These are phyloP conservation scores for Bombylius discolor DNA, from an alignment of 2,888 invertebrate species.

Conservation along the genomic window DNA sequence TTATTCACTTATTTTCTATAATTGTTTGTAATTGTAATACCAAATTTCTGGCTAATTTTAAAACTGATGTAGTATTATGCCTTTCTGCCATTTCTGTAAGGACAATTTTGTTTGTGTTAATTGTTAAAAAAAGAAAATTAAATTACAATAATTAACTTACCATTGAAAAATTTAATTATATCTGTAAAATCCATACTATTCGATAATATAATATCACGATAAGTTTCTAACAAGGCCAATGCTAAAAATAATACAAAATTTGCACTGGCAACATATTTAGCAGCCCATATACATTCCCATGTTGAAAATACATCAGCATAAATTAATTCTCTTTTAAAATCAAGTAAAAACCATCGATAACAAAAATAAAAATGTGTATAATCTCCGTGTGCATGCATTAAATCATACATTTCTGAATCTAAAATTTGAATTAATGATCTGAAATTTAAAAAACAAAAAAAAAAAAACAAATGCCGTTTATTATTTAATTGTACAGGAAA, in stretches of 20 bases:
- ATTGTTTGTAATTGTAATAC: constrained; percentile 81
- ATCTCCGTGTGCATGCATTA: constrained; percentile 90
- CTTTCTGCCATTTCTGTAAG: constrained; percentile 87
- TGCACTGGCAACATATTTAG: constrained; percentile 67
- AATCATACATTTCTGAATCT: constrained; percentile 84
- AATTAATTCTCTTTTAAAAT: constrained; percentile 86
- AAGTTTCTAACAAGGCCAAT: constrained; percentile 79
- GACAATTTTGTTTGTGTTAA: too few relatives aligned
- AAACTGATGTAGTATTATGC: constrained; percentile 72
- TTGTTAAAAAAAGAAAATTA: not conserved
- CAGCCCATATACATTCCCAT: constrained; percentile 97
- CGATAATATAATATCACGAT: constrained; percentile 84
- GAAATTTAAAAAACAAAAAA: constrained; percentile 11
- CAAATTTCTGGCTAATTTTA: constrained; percentile 72
- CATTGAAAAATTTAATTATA: constrained; percentile 96
- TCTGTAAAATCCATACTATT: constrained; percentile 98
- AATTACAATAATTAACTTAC: constrained; percentile 39
- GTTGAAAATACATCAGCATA: constrained; percentile 90
- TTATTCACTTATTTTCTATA: constrained; percentile 73
- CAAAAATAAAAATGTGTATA: constrained; percentile 97
- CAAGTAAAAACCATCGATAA: constrained; percentile 92
- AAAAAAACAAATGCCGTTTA: not conserved
- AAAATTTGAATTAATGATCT: constrained; percentile 73
- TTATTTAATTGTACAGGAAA: not conserved
- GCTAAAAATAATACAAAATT: constrained; percentile 91